Conservation (phyloP, 2,888 invertebrate species). For the Drosophila kambysellisi region DNA sequence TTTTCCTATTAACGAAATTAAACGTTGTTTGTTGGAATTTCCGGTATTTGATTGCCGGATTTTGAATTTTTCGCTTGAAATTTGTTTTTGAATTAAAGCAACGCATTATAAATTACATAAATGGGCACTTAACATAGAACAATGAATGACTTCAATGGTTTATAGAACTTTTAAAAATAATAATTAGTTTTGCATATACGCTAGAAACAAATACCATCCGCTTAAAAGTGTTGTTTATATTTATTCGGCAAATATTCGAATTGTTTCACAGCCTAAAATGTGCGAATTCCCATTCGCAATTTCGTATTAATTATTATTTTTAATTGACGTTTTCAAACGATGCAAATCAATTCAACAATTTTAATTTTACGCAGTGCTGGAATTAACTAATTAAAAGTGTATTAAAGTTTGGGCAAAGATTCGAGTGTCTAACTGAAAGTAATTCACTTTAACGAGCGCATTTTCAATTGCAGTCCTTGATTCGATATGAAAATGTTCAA, state of each 20-base stretch:
- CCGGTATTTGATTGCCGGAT: background rate
- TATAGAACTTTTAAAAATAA: background rate
- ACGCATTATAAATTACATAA: background rate
- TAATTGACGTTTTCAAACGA: background rate
- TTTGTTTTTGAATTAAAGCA: background rate
- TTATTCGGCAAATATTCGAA: background rate
- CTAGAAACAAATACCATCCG: background rate
- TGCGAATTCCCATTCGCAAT: too few species aligned
- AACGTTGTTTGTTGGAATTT: background rate
- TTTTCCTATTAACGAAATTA: background rate
- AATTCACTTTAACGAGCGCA: background rate
- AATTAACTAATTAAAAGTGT: background rate
- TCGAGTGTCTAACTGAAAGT: slow-evolving; percentile 1
- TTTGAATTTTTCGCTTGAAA: background rate
- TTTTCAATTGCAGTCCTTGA: background rate
- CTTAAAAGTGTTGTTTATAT: background rate
- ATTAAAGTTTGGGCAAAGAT: background rate
- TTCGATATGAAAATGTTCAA: background rate
- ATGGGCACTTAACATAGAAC: background rate
- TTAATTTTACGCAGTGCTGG: background rate
- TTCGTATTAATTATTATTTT: slow-evolving; percentile 8
- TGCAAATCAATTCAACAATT: slow-evolving; percentile 1
- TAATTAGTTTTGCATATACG: background rate
- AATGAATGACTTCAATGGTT: background rate
- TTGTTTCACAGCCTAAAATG: slow-evolving; percentile 8